Evolutionary conservation across 2,888 invertebrate genomes (phyloP).

Genomic region (Caenorhabditis sp.): DNA sequence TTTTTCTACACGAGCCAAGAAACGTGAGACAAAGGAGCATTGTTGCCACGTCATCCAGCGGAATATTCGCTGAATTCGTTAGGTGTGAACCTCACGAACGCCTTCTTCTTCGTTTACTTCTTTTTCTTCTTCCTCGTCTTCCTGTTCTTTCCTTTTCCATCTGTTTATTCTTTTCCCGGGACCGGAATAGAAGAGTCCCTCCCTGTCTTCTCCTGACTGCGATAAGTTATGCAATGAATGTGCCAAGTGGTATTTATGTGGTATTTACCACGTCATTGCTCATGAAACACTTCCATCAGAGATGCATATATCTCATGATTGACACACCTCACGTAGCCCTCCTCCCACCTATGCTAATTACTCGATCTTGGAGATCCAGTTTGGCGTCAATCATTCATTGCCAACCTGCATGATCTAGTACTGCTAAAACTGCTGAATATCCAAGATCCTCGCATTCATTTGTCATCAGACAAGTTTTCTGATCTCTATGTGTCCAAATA

Average conservation of each 20-base stretch:
- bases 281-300: conserved; percentile 2
- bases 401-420: no score
- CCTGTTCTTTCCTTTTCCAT: no score
- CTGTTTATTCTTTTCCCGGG: neutral
- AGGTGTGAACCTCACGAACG: neutral
- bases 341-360: neutral
- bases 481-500: no score
- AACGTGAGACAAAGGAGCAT: conserved; percentile 10
- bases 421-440: no score
- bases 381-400: no score
- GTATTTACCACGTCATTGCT: neutral
- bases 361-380: no score
- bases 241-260: neutral
- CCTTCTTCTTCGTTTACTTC: no score
- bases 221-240: neutral
- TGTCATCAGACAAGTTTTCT: no score
- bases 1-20: conserved; percentile 1
- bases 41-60: conserved; percentile 3
- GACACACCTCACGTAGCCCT: neutral
- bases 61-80: conserved; percentile 1
- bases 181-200: no score
- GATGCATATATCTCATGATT: neutral
- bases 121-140: no score
- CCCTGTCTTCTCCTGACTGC: no score
- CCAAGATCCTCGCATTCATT: no score